Conservation (phyloP, 2,797 vertebrate genomes). For the Phylloscopus collybita region DNA sequence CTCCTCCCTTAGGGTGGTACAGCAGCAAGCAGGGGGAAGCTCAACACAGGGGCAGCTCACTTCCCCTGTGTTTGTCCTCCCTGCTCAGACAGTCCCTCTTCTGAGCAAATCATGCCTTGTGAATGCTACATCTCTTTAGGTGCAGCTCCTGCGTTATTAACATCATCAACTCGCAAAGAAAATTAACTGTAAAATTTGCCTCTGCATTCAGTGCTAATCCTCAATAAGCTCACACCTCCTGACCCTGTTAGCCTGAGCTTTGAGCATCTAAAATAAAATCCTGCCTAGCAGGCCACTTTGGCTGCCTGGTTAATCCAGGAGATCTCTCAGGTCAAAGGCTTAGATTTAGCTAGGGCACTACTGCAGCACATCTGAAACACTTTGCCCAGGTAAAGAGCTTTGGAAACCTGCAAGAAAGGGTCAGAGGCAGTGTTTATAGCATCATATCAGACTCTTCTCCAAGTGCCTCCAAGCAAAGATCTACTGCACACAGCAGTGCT, state of each 20-base stretch:
- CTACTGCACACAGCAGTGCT: background rate
- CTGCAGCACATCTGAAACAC: background rate
- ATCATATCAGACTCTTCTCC: background rate
- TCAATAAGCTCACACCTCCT: background rate
- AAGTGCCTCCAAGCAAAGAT: background rate
- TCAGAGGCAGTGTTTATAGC: background rate
- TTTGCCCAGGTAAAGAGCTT: background rate
- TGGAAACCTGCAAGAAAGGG: constrained; percentile 1
- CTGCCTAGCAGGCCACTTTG: background rate
- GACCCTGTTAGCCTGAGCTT: constrained; percentile 7
- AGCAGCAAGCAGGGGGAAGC: background rate
- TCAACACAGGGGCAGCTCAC: background rate
- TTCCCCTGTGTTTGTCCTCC: background rate
- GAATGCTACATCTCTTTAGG: background rate
- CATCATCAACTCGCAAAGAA: background rate
- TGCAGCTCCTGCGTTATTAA: background rate
- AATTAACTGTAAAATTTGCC: background rate
- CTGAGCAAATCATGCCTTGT: background rate
- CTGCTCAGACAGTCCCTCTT: background rate
- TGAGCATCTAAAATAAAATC: constrained; percentile 21
- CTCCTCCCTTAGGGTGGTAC: background rate
- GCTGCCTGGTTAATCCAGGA: background rate
- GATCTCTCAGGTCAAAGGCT: constrained; percentile 37
- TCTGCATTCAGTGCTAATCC: background rate
- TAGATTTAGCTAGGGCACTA: background rate